A percentile compares a stretch with the other conserved stretches of the same genome.
Evolutionary conservation across 2,113 vertebrate species (phyloP).

Genomic region (Echinops telfairi): DNA sequence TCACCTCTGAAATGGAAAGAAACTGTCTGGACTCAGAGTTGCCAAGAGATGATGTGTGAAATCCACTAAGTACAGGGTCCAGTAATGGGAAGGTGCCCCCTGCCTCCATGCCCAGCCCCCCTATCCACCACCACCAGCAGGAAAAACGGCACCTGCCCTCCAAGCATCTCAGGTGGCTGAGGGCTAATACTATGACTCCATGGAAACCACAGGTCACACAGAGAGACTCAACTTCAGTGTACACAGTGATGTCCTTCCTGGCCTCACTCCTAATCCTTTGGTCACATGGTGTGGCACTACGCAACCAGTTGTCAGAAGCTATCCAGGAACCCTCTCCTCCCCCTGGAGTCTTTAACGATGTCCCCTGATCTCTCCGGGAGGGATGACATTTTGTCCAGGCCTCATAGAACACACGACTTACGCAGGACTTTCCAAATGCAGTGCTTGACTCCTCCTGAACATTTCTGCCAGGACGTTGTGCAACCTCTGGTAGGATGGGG

Average conservation of each 20-base stretch:
- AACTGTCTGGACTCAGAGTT: background rate
- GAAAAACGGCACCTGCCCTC: background rate
- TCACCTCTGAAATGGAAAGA: background rate
- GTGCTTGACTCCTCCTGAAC: background rate
- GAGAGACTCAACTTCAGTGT: background rate
- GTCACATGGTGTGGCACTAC: background rate
- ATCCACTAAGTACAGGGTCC: background rate
- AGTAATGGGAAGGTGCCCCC: background rate
- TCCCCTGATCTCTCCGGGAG: background rate
- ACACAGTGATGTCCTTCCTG: background rate
- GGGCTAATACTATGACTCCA: background rate
- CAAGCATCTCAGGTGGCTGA: background rate
- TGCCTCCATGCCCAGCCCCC: background rate
- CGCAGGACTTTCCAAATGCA: background rate
- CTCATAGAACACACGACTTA: background rate
- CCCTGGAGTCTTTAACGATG: background rate
- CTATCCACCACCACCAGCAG: background rate
- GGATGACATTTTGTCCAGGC: conserved; percentile 4
- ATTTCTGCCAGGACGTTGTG: background rate
- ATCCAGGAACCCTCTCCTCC: background rate
- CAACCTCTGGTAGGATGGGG: background rate
- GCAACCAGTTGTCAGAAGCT: background rate
- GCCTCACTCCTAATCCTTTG: background rate
- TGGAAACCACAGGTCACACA: background rate
- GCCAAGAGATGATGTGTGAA: background rate